Percentiles rank a stretch among this genome's conserved stretches.
These are phyloP conservation scores for Drosophila robusta DNA, from an alignment of 2,888 invertebrate species.

Conservation along the genomic window DNA sequence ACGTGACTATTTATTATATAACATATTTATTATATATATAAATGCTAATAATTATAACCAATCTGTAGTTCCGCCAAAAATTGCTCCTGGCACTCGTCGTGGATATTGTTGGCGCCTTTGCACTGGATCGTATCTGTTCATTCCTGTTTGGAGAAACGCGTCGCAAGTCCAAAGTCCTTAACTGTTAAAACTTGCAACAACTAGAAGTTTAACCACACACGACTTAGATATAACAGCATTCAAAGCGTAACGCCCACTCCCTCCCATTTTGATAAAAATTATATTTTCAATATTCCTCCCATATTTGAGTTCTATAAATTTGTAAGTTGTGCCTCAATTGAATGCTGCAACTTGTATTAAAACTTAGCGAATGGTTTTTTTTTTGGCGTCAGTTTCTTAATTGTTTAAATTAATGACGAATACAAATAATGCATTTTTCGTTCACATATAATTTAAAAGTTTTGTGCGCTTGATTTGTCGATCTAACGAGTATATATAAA, in stretches of 20 bases:
- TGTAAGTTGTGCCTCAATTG: constrained; percentile 4
- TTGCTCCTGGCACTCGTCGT: constrained; percentile 93
- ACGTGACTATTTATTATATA: constrained; percentile 81
- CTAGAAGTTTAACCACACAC: constrained; percentile 5
- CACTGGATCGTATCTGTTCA: constrained; percentile 93
- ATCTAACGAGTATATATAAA: constrained; percentile 35
- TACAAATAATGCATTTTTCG: constrained; percentile 24
- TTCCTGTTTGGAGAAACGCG: constrained; percentile 94
- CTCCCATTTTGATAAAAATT: neutral
- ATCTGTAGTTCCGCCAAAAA: constrained; percentile 92
- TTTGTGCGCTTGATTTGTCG: constrained; percentile 28
- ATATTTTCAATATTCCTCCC: constrained; percentile 9
- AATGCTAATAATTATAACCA: constrained; percentile 46
- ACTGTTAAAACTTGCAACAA: constrained; percentile 48
- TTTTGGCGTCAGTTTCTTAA: constrained; percentile 64
- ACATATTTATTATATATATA: neutral
- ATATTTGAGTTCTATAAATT: constrained; percentile 18
- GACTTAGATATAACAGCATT: constrained; percentile 22
- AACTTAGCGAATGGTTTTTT: constrained; percentile 20
- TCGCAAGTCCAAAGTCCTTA: constrained; percentile 82
- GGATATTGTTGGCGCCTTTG: constrained; percentile 94
- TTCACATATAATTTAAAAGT: constrained; percentile 24
- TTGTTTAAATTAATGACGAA: constrained; percentile 18
- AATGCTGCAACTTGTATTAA: constrained; percentile 35
- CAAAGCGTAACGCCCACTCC: neutral